A percentile compares a stretch with the other conserved stretches of the same genome.
phyloP scores from a whole-genome alignment of 2,797 vertebrate genomes.

The Eptatretus atami region DNA sequence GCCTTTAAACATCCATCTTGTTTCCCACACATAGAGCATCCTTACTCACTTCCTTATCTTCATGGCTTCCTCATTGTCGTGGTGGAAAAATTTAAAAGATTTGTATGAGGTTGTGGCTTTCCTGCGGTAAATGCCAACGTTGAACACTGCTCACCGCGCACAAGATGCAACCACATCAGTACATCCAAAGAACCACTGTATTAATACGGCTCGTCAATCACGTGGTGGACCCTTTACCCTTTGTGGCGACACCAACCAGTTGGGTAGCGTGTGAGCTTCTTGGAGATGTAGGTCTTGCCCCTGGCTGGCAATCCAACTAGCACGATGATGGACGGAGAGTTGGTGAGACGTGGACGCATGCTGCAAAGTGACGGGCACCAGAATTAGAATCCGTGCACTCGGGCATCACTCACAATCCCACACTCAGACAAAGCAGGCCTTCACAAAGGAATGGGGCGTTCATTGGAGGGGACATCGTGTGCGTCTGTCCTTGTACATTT shows the following conservation, averaged over 20 bases:
- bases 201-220: no score
- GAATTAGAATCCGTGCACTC: neutral
- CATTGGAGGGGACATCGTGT: no score
- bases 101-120: slow-evolving; percentile 66
- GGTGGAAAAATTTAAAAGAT: slow-evolving; percentile 84
- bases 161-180: neutral
- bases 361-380: slow-evolving; percentile 14
- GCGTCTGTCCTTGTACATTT: no score
- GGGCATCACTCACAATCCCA: no score
- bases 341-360: slow-evolving; percentile 88
- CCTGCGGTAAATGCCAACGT: slow-evolving; percentile 74
- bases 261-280: slow-evolving; percentile 84
- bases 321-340: slow-evolving; percentile 64
- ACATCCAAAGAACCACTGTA: neutral
- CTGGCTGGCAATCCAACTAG: slow-evolving; percentile 77
- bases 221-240: slow-evolving; percentile 21
- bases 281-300: slow-evolving; percentile 81
- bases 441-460: no score
- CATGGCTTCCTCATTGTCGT: slow-evolving; percentile 85
- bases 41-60: slow-evolving; percentile 58
- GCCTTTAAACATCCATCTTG: no score
- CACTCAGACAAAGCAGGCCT: no score
- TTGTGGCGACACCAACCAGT: slow-evolving; percentile 87
- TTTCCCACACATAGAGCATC: no score
- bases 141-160: slow-evolving; percentile 36